Evolutionary conservation across 2,888 invertebrate genomes (phyloP).

Genomic region (Calameuta idolon): DNA sequence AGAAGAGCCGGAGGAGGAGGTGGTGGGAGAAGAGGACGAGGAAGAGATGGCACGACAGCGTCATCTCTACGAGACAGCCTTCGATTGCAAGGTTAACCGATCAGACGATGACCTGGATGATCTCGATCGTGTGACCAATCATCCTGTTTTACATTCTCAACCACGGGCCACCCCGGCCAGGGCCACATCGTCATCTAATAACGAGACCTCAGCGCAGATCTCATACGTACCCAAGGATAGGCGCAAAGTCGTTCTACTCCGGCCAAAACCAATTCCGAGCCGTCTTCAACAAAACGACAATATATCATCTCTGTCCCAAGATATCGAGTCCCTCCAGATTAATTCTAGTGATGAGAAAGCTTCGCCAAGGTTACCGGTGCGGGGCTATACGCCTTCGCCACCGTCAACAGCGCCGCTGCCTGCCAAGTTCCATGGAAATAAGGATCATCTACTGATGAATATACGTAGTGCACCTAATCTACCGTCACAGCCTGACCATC

Average conservation of each 20-base stretch:
- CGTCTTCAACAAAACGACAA: constrained; percentile 61
- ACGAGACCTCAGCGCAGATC: neutral
- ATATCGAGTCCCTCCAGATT: constrained; percentile 63
- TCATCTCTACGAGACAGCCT: constrained; percentile 90
- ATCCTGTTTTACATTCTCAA: constrained; percentile 73
- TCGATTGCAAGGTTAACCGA: constrained; percentile 87
- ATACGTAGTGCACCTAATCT: constrained; percentile 85
- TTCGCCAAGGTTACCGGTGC: constrained; percentile 71
- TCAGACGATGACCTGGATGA: constrained; percentile 86
- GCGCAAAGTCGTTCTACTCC: constrained; percentile 65
- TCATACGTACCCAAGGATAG: constrained; percentile 67
- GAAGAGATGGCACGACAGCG: constrained; percentile 74
- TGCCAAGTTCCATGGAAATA: constrained; percentile 77
- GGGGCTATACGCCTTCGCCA: constrained; percentile 84
- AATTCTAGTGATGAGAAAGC: constrained; percentile 61
- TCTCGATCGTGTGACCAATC: constrained; percentile 84
- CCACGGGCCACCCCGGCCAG: constrained; percentile 20
- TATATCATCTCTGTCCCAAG: constrained; percentile 57
- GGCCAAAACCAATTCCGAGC: constrained; percentile 74
- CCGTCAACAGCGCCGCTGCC: constrained; percentile 88
- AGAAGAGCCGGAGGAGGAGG: constrained; percentile 52
- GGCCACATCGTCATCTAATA: constrained; percentile 21
- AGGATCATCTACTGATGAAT: constrained; percentile 75
- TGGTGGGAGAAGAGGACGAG: constrained; percentile 56
- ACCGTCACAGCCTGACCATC: constrained; percentile 75